Evolutionary conservation across 2,113 vertebrate genomes (phyloP), one percentile per base, ranked within the genome.

Genomic region (Neopipo cinnamomea): DNA sequence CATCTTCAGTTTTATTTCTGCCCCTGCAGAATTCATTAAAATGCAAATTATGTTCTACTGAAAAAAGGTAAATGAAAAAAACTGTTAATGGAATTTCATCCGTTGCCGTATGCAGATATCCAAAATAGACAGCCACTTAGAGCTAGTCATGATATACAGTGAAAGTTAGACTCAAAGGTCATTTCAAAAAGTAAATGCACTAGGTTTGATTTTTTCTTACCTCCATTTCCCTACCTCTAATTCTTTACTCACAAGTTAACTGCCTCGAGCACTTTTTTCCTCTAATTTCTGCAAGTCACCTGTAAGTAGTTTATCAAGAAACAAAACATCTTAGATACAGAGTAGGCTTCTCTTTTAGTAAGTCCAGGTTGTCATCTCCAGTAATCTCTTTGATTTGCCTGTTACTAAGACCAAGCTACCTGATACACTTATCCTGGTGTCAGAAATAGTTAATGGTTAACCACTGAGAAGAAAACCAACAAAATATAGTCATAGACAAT

Each of bases 1-100:
- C 42, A 63, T 67, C 78, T 72, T 73, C n/a, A 73, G 68, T 84
- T 90, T 92, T 94, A 76, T 89, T 90, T 87, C 74, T 87, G 82
- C 80, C 73, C 59, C 68, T 63, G 73, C 22, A 76, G 53, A 91
- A 82, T 86, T 93, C 72, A 87, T 67, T 73, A 84, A 84, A 84
- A 68, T 89, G 72, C 50, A 89, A 91, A 84, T 89, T 72, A 67
- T 2, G 0, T 84, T 59, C 82, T 68, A 52, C 73, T 73, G 27
- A 80, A 89, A 89, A 89, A 55, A 31, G 31, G 27, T 49, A 76
- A n/a, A n/a, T n/a, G n/a, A n/a, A n/a, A n/a, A n/a, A 58, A 44
- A 77, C 68, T 80, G 50, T 67, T 71, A 93, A 76, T 75, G 39
- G 77, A 87, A 56, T 89, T 93, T 87, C 44, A 77, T 88, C 37